Evolutionary conservation across 2,113 vertebrate genomes (phyloP), one percentile per base, ranked within the genome.

Genomic region (Trinectes maculatus): DNA sequence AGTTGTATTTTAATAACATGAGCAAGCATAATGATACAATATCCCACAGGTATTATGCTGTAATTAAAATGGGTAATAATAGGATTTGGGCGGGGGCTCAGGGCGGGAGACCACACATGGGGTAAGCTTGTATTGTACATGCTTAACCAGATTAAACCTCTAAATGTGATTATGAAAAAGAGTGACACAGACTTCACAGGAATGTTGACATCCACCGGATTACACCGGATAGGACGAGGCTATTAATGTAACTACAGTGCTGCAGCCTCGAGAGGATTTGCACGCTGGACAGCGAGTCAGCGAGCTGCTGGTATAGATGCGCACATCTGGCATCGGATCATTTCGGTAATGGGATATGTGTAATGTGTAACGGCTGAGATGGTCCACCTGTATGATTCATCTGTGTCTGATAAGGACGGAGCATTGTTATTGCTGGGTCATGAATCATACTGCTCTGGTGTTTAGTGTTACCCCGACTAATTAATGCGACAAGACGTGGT

Each of bases 11-110:
- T 88, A 87, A 79, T 84, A 61, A 85, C 77, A 85, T 85, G 83
- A 80, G 39, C 77, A 87, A 84, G 74, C 83, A 82, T 87, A 87
- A 88, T 82, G 85, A 89, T 89, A 74, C 77, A 87, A 89, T 91
- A 89, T 91, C 90, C 88, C 89, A 91, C 89, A 88, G 86, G 89
- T 87, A 90, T 92, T 91, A 92, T 85, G 82, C 85, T 69, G 78
- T 89, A 85, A 88, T 90, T 84, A 86, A 90, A 89, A 90, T 78
- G 79, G 73, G 72, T 88, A 85, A 84, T 92, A 89, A 91, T 87
- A 86, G 80, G 90, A 90, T 92, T 90, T 86, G 59, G 61, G 76
- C 61, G 47, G 73, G 60, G 65, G 72, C 73, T 88, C 54, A 61
- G 64, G 65, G 51, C 64, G 76, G 79, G 74, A 90, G 92, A 92